These are phyloP conservation scores for Cnemophilus loriae DNA, from an alignment of 2,113 vertebrate genomes.

Conservation along the genomic window DNA sequence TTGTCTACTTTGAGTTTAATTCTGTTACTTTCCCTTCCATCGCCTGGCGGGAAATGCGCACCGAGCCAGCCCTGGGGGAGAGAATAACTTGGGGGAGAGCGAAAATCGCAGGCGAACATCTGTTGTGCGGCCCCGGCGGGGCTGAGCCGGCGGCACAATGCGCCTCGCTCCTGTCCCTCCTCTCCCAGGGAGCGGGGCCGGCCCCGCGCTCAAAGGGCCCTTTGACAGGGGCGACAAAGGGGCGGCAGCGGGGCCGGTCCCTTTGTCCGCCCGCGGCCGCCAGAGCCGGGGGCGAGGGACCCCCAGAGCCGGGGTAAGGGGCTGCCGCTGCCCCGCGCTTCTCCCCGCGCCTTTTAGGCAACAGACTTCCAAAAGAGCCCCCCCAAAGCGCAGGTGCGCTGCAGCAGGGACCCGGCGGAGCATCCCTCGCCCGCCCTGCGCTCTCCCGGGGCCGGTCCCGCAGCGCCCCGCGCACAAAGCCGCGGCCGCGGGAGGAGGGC, in stretches of 20 bases:
- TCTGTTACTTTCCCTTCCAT: neutral
- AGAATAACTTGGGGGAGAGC: neutral
- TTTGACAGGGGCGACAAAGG: constrained; percentile 30
- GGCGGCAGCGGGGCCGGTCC: neutral
- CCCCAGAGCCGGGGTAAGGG: fast-evolving
- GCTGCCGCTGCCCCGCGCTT: neutral
- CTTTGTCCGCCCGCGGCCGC: neutral
- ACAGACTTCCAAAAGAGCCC: fast-evolving
- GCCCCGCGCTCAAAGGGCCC: neutral
- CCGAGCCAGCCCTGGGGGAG: neutral
- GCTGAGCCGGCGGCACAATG: neutral
- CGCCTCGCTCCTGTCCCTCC: neutral
- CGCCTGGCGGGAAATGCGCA: neutral
- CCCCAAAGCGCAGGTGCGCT: neutral
- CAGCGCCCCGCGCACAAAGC: neutral
- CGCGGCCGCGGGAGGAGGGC: constrained; percentile 39
- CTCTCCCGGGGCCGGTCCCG: neutral
- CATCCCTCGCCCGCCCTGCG: neutral
- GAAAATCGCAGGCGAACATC: constrained; percentile 18
- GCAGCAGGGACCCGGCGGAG: neutral
- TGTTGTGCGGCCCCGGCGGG: neutral
- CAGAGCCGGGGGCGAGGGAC: neutral
- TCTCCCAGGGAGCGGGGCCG: neutral
- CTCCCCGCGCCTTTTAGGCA: neutral
- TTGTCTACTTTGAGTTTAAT: neutral